phyloP scores from a whole-genome alignment of 2,888 invertebrate genomes.

The Saturnia pavonia region DNA sequence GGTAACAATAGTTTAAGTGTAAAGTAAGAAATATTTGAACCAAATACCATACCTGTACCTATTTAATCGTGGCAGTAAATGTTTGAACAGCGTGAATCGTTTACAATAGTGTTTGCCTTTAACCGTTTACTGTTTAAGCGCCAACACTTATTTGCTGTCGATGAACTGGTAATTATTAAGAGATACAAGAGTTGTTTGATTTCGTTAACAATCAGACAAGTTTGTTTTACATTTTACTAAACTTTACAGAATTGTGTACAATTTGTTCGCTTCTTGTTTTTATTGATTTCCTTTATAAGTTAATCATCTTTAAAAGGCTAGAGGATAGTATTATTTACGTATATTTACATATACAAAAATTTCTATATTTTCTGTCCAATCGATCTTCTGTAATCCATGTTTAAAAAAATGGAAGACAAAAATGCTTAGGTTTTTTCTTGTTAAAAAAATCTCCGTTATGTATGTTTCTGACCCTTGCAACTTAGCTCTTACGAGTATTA shows the following conservation, averaged over 20 bases:
- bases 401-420: too few relatives aligned
- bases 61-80: constrained; percentile 30
- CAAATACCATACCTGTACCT: constrained; percentile 11
- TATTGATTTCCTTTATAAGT: neutral
- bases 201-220: neutral
- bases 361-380: too few relatives aligned
- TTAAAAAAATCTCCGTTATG: too few relatives aligned
- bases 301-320: too few relatives aligned
- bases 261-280: constrained; percentile 10
- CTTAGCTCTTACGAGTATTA: too few relatives aligned
- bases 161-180: constrained; percentile 2
- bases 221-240: constrained; percentile 1
- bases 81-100: constrained; percentile 31
- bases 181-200: neutral
- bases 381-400: too few relatives aligned
- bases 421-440: too few relatives aligned
- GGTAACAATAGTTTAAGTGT: constrained; percentile 2
- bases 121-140: neutral
- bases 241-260: constrained; percentile 13
- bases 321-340: too few relatives aligned
- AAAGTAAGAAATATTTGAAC: constrained; percentile 17
- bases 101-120: constrained; percentile 15
- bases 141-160: constrained; percentile 14
- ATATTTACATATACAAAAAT: too few relatives aligned
- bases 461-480: too few relatives aligned